These are phyloP conservation scores for Xylota sylvarum DNA, from an alignment of 2,888 invertebrate genomes.

Conservation along the genomic window DNA sequence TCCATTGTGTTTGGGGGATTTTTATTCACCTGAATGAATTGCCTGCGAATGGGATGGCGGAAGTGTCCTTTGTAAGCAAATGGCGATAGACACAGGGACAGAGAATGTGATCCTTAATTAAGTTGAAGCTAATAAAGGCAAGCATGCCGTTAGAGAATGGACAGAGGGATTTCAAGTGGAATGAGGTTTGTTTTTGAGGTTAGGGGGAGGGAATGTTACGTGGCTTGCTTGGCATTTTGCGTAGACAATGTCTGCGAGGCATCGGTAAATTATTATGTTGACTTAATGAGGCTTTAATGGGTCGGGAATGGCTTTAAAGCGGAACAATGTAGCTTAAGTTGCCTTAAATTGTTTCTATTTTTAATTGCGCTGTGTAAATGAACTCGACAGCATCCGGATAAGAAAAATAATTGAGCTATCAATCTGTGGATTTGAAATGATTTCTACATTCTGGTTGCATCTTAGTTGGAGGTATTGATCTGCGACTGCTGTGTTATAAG, in stretches of 20 bases:
- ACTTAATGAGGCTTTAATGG: conserved; percentile 10
- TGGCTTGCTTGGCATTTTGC: conserved; percentile 7
- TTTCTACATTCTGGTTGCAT: no score
- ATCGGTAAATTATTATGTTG: background rate
- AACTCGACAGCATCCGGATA: no score
- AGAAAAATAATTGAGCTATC: no score
- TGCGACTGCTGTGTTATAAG: no score
- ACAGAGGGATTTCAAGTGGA: background rate
- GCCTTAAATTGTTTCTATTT: no score
- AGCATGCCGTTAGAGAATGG: conserved; percentile 8
- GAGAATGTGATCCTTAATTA: conserved; percentile 32
- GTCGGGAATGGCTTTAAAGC: conserved; percentile 11
- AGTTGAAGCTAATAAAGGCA: conserved; percentile 29
- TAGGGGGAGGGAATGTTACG: background rate
- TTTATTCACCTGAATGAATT: conserved; percentile 49
- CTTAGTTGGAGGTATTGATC: no score
- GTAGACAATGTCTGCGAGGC: background rate
- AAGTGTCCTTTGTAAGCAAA: conserved; percentile 13
- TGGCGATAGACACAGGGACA: background rate
- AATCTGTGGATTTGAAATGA: no score
- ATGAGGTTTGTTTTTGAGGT: background rate
- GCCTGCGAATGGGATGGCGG: conserved; percentile 16
- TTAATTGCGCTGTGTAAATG: no score
- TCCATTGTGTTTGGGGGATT: conserved; percentile 23
- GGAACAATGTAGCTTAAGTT: background rate